phyloP scores from a whole-genome alignment of 1,140 invertebrate genomes.

The Chionoecetes opilio region DNA sequence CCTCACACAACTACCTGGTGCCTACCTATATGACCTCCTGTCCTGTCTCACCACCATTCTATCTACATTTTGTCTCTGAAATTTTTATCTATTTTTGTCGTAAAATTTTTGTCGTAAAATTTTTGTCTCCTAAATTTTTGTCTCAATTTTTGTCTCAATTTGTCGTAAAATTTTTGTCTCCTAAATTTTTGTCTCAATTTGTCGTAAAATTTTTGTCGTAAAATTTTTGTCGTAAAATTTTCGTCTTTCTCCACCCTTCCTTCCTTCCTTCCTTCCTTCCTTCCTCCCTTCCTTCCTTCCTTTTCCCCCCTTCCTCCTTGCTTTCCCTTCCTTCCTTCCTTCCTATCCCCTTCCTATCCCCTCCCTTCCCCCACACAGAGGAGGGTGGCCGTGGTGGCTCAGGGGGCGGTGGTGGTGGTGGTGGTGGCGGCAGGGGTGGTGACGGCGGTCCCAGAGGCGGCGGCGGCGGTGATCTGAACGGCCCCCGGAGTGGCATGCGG shows the following conservation, averaged over 20 bases:
- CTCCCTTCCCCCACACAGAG: slow-evolving; percentile 10
- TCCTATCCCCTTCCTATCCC: background rate
- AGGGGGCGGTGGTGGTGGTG: background rate
- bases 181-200: background rate
- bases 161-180: background rate
- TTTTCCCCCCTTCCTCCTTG: too few species aligned
- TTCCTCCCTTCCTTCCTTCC: background rate
- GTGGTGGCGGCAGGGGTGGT: too few species aligned
- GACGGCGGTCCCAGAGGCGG: slow-evolving; percentile 37
- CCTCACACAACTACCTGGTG: too few species aligned
- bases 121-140: background rate
- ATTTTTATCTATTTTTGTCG: background rate
- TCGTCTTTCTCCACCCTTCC: background rate
- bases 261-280: background rate
- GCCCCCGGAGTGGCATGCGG: slow-evolving; percentile 54
- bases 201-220: background rate
- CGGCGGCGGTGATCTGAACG: slow-evolving; percentile 53
- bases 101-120: background rate
- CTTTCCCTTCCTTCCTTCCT: background rate
- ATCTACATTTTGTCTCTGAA: background rate
- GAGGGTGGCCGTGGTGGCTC: slow-evolving; percentile 58
- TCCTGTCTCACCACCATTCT: background rate
- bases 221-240: background rate
- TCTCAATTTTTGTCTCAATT: background rate
- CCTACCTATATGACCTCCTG: too few species aligned